Evolutionary conservation across 2,888 invertebrate species (phyloP), one percentile per base, ranked within the genome.

Genomic region (Baccha elongata): DNA sequence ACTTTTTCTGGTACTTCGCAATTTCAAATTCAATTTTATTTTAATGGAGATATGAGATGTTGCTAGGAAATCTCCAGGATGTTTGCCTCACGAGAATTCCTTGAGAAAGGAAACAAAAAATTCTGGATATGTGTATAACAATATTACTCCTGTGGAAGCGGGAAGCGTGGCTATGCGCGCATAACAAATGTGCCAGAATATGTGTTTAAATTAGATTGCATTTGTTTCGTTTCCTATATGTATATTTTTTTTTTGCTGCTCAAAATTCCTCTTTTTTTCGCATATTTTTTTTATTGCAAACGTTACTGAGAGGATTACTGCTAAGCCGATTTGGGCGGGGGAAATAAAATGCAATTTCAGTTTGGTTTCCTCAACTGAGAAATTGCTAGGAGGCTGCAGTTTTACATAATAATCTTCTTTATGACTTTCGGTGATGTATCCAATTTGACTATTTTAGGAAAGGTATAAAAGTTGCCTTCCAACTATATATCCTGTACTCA

Each of bases 121-220:
- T 72, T 46, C 72, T 35, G 67, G 48, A 50, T 62, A n/a, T n/a
- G n/a, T n/a, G 62, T 68, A 40, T 40, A 83, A 83, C 72, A 64
- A 73, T 68, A 64, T 72, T 83, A 72, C 72, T 72, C 50, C 76
- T 78, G 72, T 75, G 69, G 58, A 17, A 35, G 60, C 81, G 76
- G 40, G 48, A 76, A 83, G 76, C 83, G 67, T 55, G 81, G 76
- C 53, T 72, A 72, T 78, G 83, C 72, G 76, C 76, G 71, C 81
- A 76, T 76, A 72, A 72, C 78, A 78, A 78, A 83, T 83, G 72
- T 72, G 76, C 83, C 78, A 35, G 83, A 68, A 83, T 83, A 83
- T 83, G 72, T 83, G 72, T 78, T 83, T 64, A 76, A 83, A 83
- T 83, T 83, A 78, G 83, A 78, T 83, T 83, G 83, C 76, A 76